Base-by-base conservation (phyloP, 2,888 invertebrate species). In the Byasa hedistus region DNA sequence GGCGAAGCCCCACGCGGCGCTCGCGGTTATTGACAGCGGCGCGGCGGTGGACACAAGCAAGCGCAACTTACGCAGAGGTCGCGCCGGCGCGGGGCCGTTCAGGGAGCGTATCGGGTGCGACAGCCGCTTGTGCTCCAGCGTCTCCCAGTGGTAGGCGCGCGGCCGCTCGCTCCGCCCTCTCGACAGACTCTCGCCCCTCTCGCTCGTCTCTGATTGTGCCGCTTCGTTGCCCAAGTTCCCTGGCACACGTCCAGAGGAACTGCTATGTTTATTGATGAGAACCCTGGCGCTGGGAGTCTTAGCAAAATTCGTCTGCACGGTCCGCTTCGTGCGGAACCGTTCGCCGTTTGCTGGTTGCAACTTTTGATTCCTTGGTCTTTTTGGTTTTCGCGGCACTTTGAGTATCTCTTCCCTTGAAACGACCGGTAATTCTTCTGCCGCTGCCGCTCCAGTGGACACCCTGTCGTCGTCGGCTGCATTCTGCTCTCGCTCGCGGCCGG, bases 41-140 rank as follows among this genome's bases (percentile, higher is more conserved):
- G 32, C 32, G 10, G 32, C 32, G 32, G 32, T 32, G 36, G 66
- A 73, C 74, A 77, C 78, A 80, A 78, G 81, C 79, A 82, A 84
- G 84, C 85, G 79, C 76, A 76, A 91, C 91, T 91, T 91, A 91
- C 91, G 88, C 85, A 88, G 78, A 70, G 84, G 82, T 74, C 85
- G 79, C 66, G 84, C 77, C 61, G 86, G 80, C 69, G 84, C 78
- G 7, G 82, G 78, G 69, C 84, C 85, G 75, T 90, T 87, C 78
- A 91, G 76, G 12, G 91, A 89, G 68, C 91, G 79, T 69, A 87
- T 77, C 19, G 91, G 91, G 69, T 91, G 85, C 48, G 91, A 90
- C 68, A 91, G 80, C 63, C 91, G 79, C 79, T 91, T 91, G 76
- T 91, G 91, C 70, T 89, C 91, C 79, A 85, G 75, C 19, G 85